These are phyloP conservation scores for Variabilichromis moorii DNA, from an alignment of 2,113 vertebrate species.

Conservation along the genomic window DNA sequence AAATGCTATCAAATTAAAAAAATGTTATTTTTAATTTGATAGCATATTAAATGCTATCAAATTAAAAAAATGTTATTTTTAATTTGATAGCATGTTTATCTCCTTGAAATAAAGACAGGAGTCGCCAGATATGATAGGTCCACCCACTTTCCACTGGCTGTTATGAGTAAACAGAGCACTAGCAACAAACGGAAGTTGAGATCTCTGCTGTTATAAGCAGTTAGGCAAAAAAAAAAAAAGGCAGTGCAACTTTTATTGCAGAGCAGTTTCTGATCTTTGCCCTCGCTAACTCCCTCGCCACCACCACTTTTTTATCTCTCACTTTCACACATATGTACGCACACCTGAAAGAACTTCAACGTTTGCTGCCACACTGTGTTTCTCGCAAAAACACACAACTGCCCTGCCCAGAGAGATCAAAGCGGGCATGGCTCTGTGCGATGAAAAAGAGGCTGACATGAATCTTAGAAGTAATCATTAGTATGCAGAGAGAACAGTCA, in stretches of 20 bases:
- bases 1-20: too few species aligned
- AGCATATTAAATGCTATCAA: not conserved
- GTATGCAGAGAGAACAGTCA: conserved; percentile 56
- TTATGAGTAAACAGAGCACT: conserved; percentile 16
- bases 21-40: not conserved
- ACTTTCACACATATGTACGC: not conserved
- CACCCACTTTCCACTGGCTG: not conserved
- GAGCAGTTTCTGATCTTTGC: not conserved
- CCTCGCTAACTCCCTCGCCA: accelerated
- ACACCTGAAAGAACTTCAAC: not conserved
- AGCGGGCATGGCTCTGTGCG: conserved; percentile 14
- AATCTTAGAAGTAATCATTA: conserved; percentile 53
- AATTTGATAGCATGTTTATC: not conserved
- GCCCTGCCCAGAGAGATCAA: conserved; percentile 39
- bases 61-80: too few species aligned
- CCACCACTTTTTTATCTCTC: not conserved
- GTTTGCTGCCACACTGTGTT: conserved; percentile 9
- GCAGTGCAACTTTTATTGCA: not conserved
- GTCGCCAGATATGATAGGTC: not conserved
- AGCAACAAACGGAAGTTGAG: conserved; percentile 4
- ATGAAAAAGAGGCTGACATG: conserved; percentile 14
- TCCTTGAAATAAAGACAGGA: not conserved
- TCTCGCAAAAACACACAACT: not conserved
- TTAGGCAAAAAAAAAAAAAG: not conserved
- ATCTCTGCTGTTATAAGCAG: not conserved